Conservation (phyloP, 2,888 invertebrate genomes). For the Frankliniella intonsa region DNA sequence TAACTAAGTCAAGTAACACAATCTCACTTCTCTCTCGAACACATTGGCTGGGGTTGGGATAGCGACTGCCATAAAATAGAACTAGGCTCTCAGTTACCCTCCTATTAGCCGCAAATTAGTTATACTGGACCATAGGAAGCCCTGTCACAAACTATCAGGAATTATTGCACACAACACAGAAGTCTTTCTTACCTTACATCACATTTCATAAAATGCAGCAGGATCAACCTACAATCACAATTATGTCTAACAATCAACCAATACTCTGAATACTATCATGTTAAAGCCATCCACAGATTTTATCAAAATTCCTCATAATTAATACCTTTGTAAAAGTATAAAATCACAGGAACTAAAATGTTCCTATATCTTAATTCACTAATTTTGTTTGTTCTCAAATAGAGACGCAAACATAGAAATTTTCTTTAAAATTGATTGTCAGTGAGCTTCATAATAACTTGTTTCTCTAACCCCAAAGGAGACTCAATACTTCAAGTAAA, state of each 20-base stretch:
- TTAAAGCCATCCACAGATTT: constrained; percentile 20
- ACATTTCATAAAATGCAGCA: constrained; percentile 24
- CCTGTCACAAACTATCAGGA: neutral
- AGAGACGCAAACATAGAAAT: constrained; percentile 15
- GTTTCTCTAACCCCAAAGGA: neutral
- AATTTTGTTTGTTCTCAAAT: neutral
- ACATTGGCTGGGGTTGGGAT: constrained; percentile 22
- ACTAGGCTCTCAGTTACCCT: neutral
- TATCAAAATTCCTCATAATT: constrained; percentile 14
- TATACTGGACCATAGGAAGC: neutral
- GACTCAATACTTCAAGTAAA: neutral
- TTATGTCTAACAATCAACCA: constrained; percentile 14
- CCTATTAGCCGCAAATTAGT: neutral
- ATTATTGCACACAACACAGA: constrained; percentile 14
- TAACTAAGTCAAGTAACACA: constrained; percentile 18
- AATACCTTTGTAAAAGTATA: constrained; percentile 23
- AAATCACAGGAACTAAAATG: constrained; percentile 20
- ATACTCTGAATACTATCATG: neutral
- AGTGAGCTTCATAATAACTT: neutral
- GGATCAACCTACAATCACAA: constrained; percentile 26
- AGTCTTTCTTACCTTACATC: constrained; percentile 20
- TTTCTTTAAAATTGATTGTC: constrained; percentile 23
- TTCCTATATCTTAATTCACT: constrained; percentile 5
- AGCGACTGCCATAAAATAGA: constrained; percentile 2
- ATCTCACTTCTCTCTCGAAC: constrained; percentile 5